Evolutionary conservation across 2,888 invertebrate species (phyloP), one percentile per base, ranked within the genome.

Genomic region (Nomada goodeniana): DNA sequence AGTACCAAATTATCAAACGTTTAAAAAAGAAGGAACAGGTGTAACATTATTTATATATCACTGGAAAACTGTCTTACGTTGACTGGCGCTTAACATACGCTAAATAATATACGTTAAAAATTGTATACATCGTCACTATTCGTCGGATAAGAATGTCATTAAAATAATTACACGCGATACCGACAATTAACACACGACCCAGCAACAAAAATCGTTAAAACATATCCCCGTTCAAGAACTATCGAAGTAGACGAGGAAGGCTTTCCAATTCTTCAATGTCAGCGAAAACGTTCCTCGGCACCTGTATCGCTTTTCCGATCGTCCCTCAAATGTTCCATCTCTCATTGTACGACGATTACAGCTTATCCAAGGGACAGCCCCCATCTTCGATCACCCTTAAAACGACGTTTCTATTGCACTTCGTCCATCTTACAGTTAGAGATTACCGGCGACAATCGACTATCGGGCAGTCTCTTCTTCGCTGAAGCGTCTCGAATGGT

Each of bases 401-500:
- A 70, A 78, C 78, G 72, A 70, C 61, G 64, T 74, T 77, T 78
- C 83, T 83, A 83, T 83, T 83, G 83, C 83, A 83, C 83, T 75
- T 72, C 71, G 60, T 76, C 78, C 42, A 63, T 73, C 67, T 59
- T 59, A 64, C 52, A 63, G 55, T 75, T 63, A 53, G 69, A 50
- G 61, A 64, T 61, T 64, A 59, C 23, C 57, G 63, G 50, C 47
- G 67, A 36, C 44, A 61, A 69, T 72, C 63, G 79, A 36, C 44
- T 42, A 26, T 11, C 44, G 57, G 60, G 50, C 42, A 71, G 57
- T 55, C 53, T 44, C 23, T 44, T 60, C 23, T 29, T 36, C 53
- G 44, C 15, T 15, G 67, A n/a, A 53, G 47, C 55, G 36, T 47
- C 13, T 63, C 26, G 42, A 23, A 52, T 20, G n/a, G 13, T n/a